phyloP scores from a whole-genome alignment of 2,113 vertebrate species.

The Sturnira hondurensis region DNA sequence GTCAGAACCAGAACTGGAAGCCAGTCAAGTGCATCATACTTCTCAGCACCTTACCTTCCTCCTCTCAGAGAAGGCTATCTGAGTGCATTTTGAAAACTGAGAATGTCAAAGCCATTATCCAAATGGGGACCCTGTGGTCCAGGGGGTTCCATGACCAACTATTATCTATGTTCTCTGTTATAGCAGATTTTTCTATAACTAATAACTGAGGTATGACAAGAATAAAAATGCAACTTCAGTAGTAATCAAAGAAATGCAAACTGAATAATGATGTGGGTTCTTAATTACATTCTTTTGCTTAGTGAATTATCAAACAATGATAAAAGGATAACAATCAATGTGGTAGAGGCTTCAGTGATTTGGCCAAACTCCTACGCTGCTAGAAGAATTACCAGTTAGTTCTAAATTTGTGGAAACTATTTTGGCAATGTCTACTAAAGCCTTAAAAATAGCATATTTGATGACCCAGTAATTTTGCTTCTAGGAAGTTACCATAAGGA shows the following conservation, averaged over 20 bases:
- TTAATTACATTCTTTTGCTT: not conserved
- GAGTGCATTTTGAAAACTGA: not conserved
- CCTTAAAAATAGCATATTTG: not conserved
- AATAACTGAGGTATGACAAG: not conserved
- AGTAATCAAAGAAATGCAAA: conserved; percentile 25
- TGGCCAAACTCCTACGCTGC: not conserved
- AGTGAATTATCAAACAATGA: not conserved
- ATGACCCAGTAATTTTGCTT: not conserved
- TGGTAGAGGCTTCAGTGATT: not conserved
- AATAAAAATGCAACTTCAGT: not conserved
- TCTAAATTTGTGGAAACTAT: not conserved
- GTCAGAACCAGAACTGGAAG: not conserved
- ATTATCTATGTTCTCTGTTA: not conserved
- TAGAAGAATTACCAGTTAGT: not conserved
- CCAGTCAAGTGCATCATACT: not conserved
- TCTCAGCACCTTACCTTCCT: not conserved
- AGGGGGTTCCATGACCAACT: not conserved
- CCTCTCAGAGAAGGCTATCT: not conserved
- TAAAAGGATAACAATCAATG: not conserved
- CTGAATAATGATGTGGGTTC: not conserved
- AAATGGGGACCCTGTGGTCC: not conserved
- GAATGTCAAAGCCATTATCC: not conserved
- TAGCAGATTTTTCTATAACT: not conserved
- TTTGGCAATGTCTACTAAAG: not conserved
- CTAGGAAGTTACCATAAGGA: not conserved